Evolutionary conservation across 2,888 invertebrate species (phyloP), one percentile per base, ranked within the genome.

Genomic region (Monochamus alternatus): DNA sequence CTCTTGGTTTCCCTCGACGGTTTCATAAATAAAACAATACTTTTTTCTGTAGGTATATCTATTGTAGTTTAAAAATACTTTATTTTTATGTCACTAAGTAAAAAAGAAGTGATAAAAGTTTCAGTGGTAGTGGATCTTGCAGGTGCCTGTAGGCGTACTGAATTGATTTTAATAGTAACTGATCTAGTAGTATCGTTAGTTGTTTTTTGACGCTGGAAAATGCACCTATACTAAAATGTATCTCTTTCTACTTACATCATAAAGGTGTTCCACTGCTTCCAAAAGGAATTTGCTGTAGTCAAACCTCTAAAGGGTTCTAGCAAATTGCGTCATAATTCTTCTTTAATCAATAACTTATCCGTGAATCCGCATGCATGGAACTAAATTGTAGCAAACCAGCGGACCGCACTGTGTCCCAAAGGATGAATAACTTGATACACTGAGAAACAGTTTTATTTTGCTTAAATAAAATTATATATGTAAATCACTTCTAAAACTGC

Each of bases 381-480:
- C 14, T 52, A 38, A 67, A 77, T 80, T 80, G 78, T 78, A 78
- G 76, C 76, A 75, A 79, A 79, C 67, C 74, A 76, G 72, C 22
- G 52, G 80, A 62, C 70, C 72, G 74, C 10, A 51, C 32, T 47
- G 12, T 74, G 62, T 71, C 75, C 62, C 65, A 43, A 66, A 66
- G 73, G 73, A 73, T 60, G 63, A 70, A 73, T 73, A 73, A 76
- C 62, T 66, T 73, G 62, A 65, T 75, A 66, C 73, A 73, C 47
- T 10, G 12, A 9, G 47, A 47, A 47, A 47, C 0, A 3, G 3
- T 9, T 47, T 47, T 10, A 12, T 12, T 0, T 47, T 47, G 12
- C 38, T 47, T 47, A 47, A 47, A 47, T 47, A 47, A 47, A 9
- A 47, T 47, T 3, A 3, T 3, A 3, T 47, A 47, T 47, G 38